Base-by-base conservation (phyloP, 2,888 invertebrate genomes). In the Gymnocheta viridis region DNA sequence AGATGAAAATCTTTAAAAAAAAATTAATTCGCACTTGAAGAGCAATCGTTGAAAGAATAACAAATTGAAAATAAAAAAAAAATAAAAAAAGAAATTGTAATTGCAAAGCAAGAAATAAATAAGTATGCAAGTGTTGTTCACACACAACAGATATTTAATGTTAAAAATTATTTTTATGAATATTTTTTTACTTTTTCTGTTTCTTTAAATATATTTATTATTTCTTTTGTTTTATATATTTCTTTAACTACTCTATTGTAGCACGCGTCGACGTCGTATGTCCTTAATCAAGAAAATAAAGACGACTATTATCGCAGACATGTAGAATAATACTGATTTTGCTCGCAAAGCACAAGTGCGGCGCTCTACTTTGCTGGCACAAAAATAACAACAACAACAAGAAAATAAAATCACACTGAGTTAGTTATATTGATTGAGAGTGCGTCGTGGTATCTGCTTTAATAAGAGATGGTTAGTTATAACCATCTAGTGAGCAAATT, bases 291-390 rank as follows among this genome's bases (percentile, higher is more conserved):
- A 72, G 47, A 72, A 79, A 35, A 62, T 64, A 44, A 78, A 82
- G 67, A 82, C 85, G 74, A 86, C 86, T 82, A 78, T 82, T 84
- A 86, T 82, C 85, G 82, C 82, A 78, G 86, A 80, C 85, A 85
- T 82, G 82, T 85, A 86, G 85, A 86, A 84, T 86, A 86, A 86
- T 86, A 86, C 86, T 86, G 72, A 86, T 62, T 58, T 69, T 69
- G 78, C 56, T 72, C 78, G 69, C 67, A 78, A 74, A 82, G 72
- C 83, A 84, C 83, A 84, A 84, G 80, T 84, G 80, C 76, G 83
- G 70, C 83, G 80, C 72, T 83, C 76, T 76, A 72, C 66, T 66
- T 83, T 67, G 69, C 69, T 74, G 54, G 35, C 35, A 74, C 24
- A 69, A 81, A 60, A 67, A 67, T 51, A 64, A 35, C 58, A 49